These are phyloP conservation scores for Bubo blakistoni DNA, from an alignment of 2,113 vertebrate genomes.

Conservation along the genomic window DNA sequence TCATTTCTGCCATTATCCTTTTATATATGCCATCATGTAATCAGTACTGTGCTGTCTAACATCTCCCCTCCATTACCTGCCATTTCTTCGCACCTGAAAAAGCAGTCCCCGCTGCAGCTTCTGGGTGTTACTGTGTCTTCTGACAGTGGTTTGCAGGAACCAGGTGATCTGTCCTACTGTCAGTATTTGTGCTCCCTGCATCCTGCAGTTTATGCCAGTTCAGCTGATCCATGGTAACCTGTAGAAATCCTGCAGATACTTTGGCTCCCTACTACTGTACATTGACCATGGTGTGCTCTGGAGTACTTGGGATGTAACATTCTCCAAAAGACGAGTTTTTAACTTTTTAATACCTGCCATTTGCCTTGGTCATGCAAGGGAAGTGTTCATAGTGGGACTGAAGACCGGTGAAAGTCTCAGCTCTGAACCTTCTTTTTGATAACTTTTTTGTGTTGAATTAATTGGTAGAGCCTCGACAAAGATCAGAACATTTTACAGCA, in stretches of 20 bases:
- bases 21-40: not conserved
- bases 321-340: not conserved
- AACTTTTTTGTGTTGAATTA: not conserved
- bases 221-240: not conserved
- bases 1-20: not conserved
- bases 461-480: fast-evolving
- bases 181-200: not conserved
- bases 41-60: not conserved
- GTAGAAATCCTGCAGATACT: not conserved
- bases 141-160: fast-evolving
- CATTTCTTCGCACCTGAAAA: not conserved
- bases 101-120: not conserved
- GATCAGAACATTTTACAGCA: not conserved
- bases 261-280: not conserved
- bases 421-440: not conserved
- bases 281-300: not conserved
- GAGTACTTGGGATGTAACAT: not conserved
- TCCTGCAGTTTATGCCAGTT: not conserved
- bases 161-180: not conserved
- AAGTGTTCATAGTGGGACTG: not conserved
- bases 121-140: not conserved
- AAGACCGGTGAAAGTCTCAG: not conserved
- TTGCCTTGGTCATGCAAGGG: not conserved
- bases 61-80: not conserved
- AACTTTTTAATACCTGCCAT: not conserved